Evolutionary conservation across 2,888 invertebrate species (phyloP).

Genomic region (Cinara cedri): DNA sequence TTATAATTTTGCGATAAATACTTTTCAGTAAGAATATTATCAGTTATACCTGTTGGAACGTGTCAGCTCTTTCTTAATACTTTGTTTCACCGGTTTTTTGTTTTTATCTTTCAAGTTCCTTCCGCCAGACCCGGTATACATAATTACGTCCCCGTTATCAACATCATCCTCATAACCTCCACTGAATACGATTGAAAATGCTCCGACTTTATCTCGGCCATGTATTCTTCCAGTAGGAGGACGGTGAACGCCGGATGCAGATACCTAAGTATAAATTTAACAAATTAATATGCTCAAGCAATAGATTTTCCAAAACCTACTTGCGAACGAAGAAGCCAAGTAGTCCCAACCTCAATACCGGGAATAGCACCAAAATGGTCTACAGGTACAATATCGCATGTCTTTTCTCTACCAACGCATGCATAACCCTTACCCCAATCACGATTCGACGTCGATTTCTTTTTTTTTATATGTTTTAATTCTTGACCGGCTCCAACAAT

Average conservation of each 20-base stretch:
- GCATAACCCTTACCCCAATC: slow-evolving; percentile 87
- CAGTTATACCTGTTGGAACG: slow-evolving; percentile 72
- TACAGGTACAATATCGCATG: slow-evolving; percentile 72
- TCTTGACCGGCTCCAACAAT: slow-evolving; percentile 78
- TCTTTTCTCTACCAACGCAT: slow-evolving; percentile 74
- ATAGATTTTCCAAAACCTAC: slow-evolving; percentile 62
- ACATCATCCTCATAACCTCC: slow-evolving; percentile 86
- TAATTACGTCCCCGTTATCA: slow-evolving; percentile 80
- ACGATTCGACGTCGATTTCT: slow-evolving; percentile 67
- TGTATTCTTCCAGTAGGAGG: slow-evolving; percentile 85
- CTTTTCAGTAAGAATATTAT: slow-evolving; percentile 52
- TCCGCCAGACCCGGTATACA: slow-evolving; percentile 85
- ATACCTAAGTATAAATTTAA: slow-evolving; percentile 66
- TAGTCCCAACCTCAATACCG: slow-evolving; percentile 82
- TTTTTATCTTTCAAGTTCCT: slow-evolving; percentile 83
- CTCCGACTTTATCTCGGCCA: slow-evolving; percentile 77
- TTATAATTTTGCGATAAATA: too few relatives aligned
- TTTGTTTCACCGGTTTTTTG: slow-evolving; percentile 79
- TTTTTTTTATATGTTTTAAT: slow-evolving; percentile 69
- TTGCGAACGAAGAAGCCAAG: slow-evolving; percentile 80
- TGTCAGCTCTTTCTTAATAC: slow-evolving; percentile 78
- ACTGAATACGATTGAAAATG: slow-evolving; percentile 77
- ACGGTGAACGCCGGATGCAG: slow-evolving; percentile 82
- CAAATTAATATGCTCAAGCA: neutral
- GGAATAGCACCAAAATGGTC: slow-evolving; percentile 83